Evolutionary conservation across 1,140 invertebrate genomes (phyloP).

Genomic region (Sminthurinus signatus): DNA sequence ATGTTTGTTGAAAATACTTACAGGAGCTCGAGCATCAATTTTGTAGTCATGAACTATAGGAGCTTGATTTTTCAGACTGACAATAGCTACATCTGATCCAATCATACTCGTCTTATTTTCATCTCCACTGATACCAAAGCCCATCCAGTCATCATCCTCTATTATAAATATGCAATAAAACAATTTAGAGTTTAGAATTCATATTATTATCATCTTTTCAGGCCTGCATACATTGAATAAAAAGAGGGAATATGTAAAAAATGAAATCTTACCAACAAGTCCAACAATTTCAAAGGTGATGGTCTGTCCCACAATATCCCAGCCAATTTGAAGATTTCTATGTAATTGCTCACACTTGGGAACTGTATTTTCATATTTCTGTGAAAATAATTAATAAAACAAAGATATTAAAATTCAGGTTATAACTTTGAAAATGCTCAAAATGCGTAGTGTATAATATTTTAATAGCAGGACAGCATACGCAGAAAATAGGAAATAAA

Average conservation of each 20-base stretch:
- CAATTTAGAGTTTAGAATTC: constrained; percentile 21
- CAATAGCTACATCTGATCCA: constrained; percentile 73
- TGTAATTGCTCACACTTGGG: constrained; percentile 76
- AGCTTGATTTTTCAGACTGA: constrained; percentile 51
- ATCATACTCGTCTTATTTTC: constrained; percentile 66
- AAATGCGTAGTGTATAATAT: too few species aligned
- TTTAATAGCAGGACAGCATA: too few species aligned
- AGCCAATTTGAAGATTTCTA: constrained; percentile 71
- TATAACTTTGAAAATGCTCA: too few species aligned
- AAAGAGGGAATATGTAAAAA: too few species aligned
- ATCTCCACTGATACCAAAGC: constrained; percentile 77
- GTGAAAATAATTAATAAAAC: neutral
- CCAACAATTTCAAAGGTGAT: constrained; percentile 79
- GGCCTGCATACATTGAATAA: too few species aligned
- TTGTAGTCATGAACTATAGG: constrained; percentile 57
- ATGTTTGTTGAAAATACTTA: too few species aligned
- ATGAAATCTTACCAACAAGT: constrained; percentile 61
- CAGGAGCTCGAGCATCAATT: constrained; percentile 63
- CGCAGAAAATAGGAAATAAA: too few species aligned
- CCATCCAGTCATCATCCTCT: constrained; percentile 72
- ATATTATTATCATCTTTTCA: too few species aligned
- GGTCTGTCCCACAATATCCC: constrained; percentile 84
- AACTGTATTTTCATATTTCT: constrained; percentile 51
- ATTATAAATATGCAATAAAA: constrained; percentile 42
- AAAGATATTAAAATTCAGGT: too few species aligned